Base-by-base conservation (phyloP, 2,888 invertebrate species). In the Scrobipalpa costella region DNA sequence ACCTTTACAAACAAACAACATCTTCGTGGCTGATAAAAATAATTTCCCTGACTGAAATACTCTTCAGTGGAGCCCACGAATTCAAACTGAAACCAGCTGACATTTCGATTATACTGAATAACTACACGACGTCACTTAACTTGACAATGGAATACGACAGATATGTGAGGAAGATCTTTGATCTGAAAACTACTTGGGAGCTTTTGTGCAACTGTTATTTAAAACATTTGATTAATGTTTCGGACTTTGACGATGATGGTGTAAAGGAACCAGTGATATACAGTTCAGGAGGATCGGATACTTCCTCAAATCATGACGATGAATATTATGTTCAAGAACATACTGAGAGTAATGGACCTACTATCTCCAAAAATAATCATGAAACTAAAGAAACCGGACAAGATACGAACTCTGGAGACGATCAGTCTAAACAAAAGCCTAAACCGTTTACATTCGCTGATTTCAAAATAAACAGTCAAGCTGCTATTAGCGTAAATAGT, bases 1-100 rank as follows among this genome's bases (percentile, higher is more conserved):
- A 97, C 85, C 90, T 98, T n/a, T 98, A 97, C 80, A 96, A 96
- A 66, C 98, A 98, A 86, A 97, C 98, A 9, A 97, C 97, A 38
- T 97, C 97, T 0, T 96, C 98, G 0, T 97, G 98, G 95, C 95
- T 98, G 49, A 95, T 98, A 19, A 96, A 96, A 84, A 95, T 96
- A 61, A 96, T 98, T 66, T 94, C 97, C 0, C 86, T 98, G 49
- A 95, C 98, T 40, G 97, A 98, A 79, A 93, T 98, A 67, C 96
- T 96, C 79, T 92, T 97, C 49, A 94, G 94, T 71, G 95, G 95
- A 36, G 94, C 95, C 58, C 89, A 93, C 40, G 92, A 91, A 67
- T 95, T 94, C 69, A 92, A 93, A 73, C 84, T 95, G 70, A 93
- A 93, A 66, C 85, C 93, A 0, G 92, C 92, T 34, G 93, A 94